Base-by-base conservation (phyloP, 2,797 vertebrate genomes). In the Coccyzus lansbergi region DNA sequence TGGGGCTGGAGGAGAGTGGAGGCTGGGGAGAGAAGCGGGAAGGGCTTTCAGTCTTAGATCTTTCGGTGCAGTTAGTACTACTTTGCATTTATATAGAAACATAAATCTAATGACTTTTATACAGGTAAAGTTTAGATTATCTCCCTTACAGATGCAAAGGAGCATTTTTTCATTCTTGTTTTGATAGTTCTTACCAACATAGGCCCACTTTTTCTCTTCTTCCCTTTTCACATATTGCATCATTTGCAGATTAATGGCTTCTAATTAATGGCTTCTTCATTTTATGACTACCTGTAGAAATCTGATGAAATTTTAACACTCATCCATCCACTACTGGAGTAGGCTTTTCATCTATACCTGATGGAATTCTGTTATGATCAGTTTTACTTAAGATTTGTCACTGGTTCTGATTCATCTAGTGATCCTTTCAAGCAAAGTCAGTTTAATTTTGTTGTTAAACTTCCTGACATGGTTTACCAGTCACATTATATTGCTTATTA, bases 241-340 rank as follows among this genome's bases (percentile, higher is more conserved):
- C 46, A 81, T 91, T 69, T 92, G 46, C 48, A 59, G 70, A 25
- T 84, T 76, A 38, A 38, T 38, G 38, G 38, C 38, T 38, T 38
- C 38, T 95, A 93, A 96, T 96, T 96, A 93, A 93, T 90, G 67
- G 55, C 52, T 90, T 92, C 34, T 87, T 79, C 28, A 25, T 69
- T 69, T 93, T 82, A 76, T 69, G 28, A 70, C 26, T 88, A 28
- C 65, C 48, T 72, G 33, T 58, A 76, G 55, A 78, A 68, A 26
- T 64, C 76, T 84, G 65, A 55, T 90, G 67, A 62, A 84, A 56
- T 86, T 64, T 90, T 81, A 86, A 15, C 13, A 34, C 14, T 65
- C 31, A 17, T 58, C 24, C 68, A 83, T 69, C 69, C 1, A 0
- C 46, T 81, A 12, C 16, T 83, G 28, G 38, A 67, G 42, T 36